Conservation (phyloP, 92 coral and sea anemone genomes). For the Umimayanthus kanabou region DNA sequence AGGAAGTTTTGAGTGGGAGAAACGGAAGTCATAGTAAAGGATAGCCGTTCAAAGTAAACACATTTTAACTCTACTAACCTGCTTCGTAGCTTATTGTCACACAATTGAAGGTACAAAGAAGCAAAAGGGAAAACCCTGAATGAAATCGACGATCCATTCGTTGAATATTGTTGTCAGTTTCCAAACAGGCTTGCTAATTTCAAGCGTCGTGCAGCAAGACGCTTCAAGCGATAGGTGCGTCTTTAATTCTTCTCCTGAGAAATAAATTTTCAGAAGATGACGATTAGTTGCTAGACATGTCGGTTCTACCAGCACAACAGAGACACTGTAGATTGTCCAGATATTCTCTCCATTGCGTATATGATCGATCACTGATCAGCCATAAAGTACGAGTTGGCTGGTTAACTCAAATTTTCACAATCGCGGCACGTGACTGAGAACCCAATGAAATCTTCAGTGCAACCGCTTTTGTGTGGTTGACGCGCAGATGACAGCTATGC, state of each 20-base stretch:
- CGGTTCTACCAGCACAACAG: conserved; percentile 12
- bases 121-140: conserved; percentile 32
- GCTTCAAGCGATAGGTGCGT: conserved; percentile 23
- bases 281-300: conserved; percentile 37
- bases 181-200: conserved; percentile 38
- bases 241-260: conserved; percentile 23
- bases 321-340: background rate
- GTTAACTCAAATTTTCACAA: conserved; percentile 22
- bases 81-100: conserved; percentile 46
- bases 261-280: conserved; percentile 28
- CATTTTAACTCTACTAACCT: conserved; percentile 59
- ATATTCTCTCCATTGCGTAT: background rate
- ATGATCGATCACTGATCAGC: conserved; percentile 17
- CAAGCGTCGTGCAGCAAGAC: conserved; percentile 44
- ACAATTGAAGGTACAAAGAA: conserved; percentile 33
- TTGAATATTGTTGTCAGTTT: conserved; percentile 16
- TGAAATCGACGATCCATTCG: conserved; percentile 39
- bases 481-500: conserved; percentile 17
- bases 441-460: conserved; percentile 50
- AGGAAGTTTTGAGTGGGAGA: conserved; percentile 62
- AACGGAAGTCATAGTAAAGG: conserved; percentile 85
- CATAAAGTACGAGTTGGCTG: conserved; percentile 1
- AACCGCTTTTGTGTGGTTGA: conserved; percentile 50
- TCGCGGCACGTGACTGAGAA: conserved; percentile 56
- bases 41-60: conserved; percentile 65